Percentiles rank a stretch among this genome's conserved stretches.
phyloP scores from a whole-genome alignment of 2,888 invertebrate genomes.

The Tiliacea aurago region DNA sequence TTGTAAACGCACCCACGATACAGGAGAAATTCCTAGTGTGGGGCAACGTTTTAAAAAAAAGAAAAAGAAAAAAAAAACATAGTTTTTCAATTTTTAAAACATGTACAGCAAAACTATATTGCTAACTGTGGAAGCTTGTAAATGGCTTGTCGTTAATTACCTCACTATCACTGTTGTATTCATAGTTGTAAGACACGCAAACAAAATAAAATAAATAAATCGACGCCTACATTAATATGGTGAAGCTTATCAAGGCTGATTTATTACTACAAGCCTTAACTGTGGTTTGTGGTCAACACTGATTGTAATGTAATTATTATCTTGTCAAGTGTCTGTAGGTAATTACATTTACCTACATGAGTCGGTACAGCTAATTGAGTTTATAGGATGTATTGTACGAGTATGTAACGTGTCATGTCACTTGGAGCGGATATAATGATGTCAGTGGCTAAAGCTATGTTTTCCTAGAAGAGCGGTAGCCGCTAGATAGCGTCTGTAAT shows the following conservation, averaged over 20 bases:
- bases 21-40: no score
- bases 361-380: conserved; percentile 28
- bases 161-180: no score
- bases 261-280: not conserved
- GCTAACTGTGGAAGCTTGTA: no score
- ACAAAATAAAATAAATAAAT: not conserved
- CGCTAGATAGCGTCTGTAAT: not conserved
- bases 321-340: conserved; percentile 20
- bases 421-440: not conserved
- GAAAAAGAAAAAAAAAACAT: no score
- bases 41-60: no score
- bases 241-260: not conserved
- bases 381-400: conserved; percentile 11
- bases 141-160: no score
- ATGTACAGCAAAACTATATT: no score
- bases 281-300: conserved; percentile 32
- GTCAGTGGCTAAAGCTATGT: not conserved
- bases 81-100: no score
- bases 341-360: conserved; percentile 12
- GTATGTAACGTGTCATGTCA: conserved; percentile 18
- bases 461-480: not conserved
- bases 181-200: no score
- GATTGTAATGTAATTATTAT: conserved; percentile 32
- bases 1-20: no score
- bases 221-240: no score